A percentile compares a stretch with the other conserved stretches of the same genome.
phyloP scores from a whole-genome alignment of 2,113 vertebrate genomes.

The Ptilonorhynchus violaceus region DNA sequence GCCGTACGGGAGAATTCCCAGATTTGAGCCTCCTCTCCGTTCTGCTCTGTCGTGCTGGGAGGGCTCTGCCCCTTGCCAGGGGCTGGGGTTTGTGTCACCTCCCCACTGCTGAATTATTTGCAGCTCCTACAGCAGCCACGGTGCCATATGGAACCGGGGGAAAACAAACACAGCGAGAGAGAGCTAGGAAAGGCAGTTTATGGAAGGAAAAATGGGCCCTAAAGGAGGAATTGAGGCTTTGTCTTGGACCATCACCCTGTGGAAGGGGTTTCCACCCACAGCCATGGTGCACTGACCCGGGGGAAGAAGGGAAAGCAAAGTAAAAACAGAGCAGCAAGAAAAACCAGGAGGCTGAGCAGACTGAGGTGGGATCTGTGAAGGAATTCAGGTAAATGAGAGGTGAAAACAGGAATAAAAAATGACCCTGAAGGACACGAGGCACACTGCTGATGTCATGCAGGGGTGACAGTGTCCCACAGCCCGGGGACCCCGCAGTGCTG shows the following conservation, averaged over 20 bases:
- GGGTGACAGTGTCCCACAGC: fast-evolving
- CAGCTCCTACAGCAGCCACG: neutral
- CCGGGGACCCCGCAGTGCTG: fast-evolving
- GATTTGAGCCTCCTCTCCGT: neutral
- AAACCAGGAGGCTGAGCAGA: fast-evolving
- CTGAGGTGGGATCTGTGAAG: neutral
- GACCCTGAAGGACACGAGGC: neutral
- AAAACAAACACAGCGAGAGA: neutral
- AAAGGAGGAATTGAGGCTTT: neutral
- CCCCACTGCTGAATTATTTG: neutral
- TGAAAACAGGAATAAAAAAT: neutral
- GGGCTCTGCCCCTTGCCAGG: neutral
- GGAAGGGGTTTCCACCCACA: neutral
- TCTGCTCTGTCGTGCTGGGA: neutral
- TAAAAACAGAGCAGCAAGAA: neutral
- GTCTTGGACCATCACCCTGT: fast-evolving
- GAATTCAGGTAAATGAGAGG: neutral
- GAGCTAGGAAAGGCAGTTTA: neutral
- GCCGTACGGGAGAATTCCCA: neutral
- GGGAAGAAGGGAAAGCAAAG: neutral
- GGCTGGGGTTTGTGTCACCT: neutral
- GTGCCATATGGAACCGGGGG: neutral
- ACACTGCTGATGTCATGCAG: fast-evolving
- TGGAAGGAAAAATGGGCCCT: neutral
- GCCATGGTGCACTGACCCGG: fast-evolving